A percentile compares a stretch with the other conserved stretches of the same genome.
Evolutionary conservation across 2,888 invertebrate genomes (phyloP).

Genomic region (Leptinotarsa tumamoca): DNA sequence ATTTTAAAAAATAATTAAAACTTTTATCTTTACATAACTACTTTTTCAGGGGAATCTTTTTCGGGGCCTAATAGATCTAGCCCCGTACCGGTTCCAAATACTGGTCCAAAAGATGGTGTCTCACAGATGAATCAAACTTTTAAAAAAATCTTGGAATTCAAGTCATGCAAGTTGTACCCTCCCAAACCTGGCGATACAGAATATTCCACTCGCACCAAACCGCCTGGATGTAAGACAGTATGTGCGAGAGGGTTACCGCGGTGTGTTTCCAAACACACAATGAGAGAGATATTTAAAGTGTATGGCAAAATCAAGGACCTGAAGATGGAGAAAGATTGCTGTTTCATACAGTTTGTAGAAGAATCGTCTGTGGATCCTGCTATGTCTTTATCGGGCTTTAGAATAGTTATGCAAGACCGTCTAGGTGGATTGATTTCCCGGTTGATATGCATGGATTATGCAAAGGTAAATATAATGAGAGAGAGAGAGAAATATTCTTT

Average conservation of each 20-base stretch:
- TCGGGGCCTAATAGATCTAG: no score
- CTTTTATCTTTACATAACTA: no score
- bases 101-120: no score
- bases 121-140: no score
- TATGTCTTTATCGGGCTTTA: neutral
- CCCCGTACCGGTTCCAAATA: no score
- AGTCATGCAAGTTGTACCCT: conserved; percentile 3
- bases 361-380: neutral
- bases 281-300: conserved; percentile 15
- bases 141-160: neutral
- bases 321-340: neutral
- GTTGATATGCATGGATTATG: conserved; percentile 9
- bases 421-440: neutral
- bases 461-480: neutral
- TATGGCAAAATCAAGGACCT: conserved; percentile 10
- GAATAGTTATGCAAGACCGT: neutral
- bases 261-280: neutral
- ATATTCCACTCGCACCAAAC: neutral
- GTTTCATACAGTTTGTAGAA: neutral
- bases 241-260: neutral
- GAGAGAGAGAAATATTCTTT: no score
- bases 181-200: neutral
- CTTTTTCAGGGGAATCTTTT: no score
- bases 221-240: conserved; percentile 3
- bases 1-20: no score